Evolutionary conservation across 2,888 invertebrate species (phyloP), one percentile per base, ranked within the genome.

Genomic region (Aproaerema taeniolella): DNA sequence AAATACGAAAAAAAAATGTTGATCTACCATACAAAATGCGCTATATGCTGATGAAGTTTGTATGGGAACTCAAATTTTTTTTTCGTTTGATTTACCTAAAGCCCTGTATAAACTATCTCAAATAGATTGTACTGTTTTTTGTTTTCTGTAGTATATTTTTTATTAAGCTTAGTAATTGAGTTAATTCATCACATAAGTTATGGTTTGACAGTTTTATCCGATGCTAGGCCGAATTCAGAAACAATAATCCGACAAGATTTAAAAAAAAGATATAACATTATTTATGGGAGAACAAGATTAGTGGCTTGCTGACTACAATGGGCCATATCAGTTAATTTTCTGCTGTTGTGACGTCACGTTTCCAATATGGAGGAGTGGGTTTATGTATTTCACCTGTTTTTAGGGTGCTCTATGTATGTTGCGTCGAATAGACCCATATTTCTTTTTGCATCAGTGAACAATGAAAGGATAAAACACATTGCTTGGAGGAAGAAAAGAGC

Each of bases 261-360:
- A n/a, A n/a, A n/a, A n/a, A n/a, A 35, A 30, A 38, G 31, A 25
- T 26, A 20, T 39, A n/a, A n/a, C 24, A 46, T 41, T 46, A 30
- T 32, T 28, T 24, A 35, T 35, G 28, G 35, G 11, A 13, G 8
- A 4, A 8, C n/a, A 1, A 25, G 15, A 26, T 34, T 34, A 58
- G 61, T 67, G 66, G 66, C 64, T 67, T 71, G 75, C 77, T 74
- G 75, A 74, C 64, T 65, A 50, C n/a, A n/a, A n/a, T 61, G 62
- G 55, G 60, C 59, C 62, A 60, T 60, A 72, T 61, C 73, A 79
- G 78, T 79, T 71, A 78, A 75, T 75, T 71, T 79, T 80, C 74
- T 72, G 75, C 70, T 61, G 57, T 61, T 62, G 59, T 64, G 67
- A 61, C 59, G 61, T 71, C 78, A 79, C 75, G 77, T 77, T 56